Conservation (phyloP, 1,140 invertebrate species). For the Habropoda laboriosa region DNA sequence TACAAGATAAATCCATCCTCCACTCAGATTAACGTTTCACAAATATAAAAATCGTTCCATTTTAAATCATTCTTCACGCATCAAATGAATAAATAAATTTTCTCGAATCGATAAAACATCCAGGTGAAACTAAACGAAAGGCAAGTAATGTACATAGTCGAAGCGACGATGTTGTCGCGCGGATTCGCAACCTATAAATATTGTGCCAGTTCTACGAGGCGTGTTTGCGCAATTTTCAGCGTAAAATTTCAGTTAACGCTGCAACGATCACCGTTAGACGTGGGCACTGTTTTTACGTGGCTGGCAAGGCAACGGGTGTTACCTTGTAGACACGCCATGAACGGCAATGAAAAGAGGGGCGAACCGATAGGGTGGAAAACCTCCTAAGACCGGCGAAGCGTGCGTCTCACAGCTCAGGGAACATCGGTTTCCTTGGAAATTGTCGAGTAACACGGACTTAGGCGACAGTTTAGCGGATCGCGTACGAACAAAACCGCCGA, state of each 20-base stretch:
- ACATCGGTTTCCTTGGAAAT: slow-evolving; percentile 42
- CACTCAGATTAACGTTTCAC: no score
- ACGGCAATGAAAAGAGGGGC: slow-evolving; percentile 42
- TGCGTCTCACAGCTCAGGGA: slow-evolving; percentile 39
- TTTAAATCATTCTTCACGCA: no score
- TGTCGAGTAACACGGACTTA: background rate
- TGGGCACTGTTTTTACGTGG: slow-evolving; percentile 16
- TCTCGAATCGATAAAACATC: no score
- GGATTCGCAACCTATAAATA: no score
- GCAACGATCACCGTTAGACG: background rate
- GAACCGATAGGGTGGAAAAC: slow-evolving; percentile 58
- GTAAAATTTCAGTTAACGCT: slow-evolving; percentile 3
- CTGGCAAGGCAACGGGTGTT: slow-evolving; percentile 9
- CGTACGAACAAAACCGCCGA: background rate
- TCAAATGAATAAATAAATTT: no score
- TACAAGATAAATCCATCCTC: no score
- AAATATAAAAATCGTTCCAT: no score
- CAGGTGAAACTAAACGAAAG: no score
- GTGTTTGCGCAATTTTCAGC: background rate
- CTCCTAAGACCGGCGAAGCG: slow-evolving; percentile 51
- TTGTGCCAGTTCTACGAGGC: no score
- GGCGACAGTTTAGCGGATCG: background rate
- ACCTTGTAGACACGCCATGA: slow-evolving; percentile 2
- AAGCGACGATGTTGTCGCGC: no score
- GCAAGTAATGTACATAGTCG: no score